Evolutionary conservation across 2,888 invertebrate species (phyloP).

Genomic region (Melanostoma scalare): DNA sequence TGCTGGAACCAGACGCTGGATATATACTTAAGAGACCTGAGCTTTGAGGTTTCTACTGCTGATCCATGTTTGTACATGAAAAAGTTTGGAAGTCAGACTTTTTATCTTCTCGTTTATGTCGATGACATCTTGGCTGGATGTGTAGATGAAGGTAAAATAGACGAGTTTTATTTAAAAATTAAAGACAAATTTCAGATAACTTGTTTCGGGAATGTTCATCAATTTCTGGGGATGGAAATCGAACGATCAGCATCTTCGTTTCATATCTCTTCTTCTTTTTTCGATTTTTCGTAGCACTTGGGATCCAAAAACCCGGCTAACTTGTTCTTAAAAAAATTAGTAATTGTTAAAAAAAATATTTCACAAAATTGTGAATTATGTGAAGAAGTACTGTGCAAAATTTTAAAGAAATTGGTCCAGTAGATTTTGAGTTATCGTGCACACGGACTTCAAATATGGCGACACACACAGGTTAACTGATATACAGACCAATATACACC

Average conservation of each 20-base stretch:
- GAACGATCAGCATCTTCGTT: slow-evolving; percentile 13
- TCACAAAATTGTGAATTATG: no score
- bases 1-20: slow-evolving; percentile 24
- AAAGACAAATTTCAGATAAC: slow-evolving; percentile 9
- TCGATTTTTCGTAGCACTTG: no score
- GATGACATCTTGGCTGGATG: slow-evolving; percentile 21
- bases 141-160: slow-evolving; percentile 5
- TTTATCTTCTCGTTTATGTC: slow-evolving; percentile 9
- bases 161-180: slow-evolving; percentile 4
- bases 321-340: no score
- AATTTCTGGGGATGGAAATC: slow-evolving; percentile 21
- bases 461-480: no score
- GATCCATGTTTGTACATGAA: neutral
- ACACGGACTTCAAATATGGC: no score
- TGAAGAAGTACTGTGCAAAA: no score
- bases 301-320: no score
- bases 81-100: slow-evolving; percentile 6
- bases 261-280: neutral
- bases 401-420: no score
- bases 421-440: no score
- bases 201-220: slow-evolving; percentile 17
- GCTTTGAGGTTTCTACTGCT: neutral
- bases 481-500: no score
- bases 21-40: neutral
- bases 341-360: no score